Percentiles rank a stretch among this genome's conserved stretches.
Conservation (phyloP, 1,140 invertebrate genomes). For the fruit fly (Drosophila melanogaster) region Release_6_plus_ISO1_MT NC_004354.4:16501501-16502000, state of each 20-base stretch:
- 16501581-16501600: conserved; percentile 17
- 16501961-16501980: conserved; percentile 15
- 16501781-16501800: conserved; percentile 60
- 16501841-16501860: conserved; percentile 59
- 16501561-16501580: conserved; percentile 34
- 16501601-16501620: conserved; percentile 18
- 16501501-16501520: conserved; percentile 12
- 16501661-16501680: conserved; percentile 21
- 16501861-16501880: conserved; percentile 42
- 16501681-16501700: conserved; percentile 70
- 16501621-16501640: conserved; percentile 19
- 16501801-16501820: conserved; percentile 60
- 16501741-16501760: conserved; percentile 54
- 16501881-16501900: conserved; percentile 26
- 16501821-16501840: conserved; percentile 69
- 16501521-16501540: conserved; percentile 10
- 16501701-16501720: conserved; percentile 31
- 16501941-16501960: conserved; percentile 3
- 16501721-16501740: conserved; percentile 30
- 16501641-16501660: conserved; percentile 17
- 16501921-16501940: conserved; percentile 29
- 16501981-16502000: background rate
- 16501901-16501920: conserved; percentile 5
- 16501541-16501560: conserved; percentile 26
- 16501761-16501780: conserved; percentile 54